Evolutionary conservation across 2,113 vertebrate species (phyloP).

Genomic region (Paracanthobrama guichenoti): DNA sequence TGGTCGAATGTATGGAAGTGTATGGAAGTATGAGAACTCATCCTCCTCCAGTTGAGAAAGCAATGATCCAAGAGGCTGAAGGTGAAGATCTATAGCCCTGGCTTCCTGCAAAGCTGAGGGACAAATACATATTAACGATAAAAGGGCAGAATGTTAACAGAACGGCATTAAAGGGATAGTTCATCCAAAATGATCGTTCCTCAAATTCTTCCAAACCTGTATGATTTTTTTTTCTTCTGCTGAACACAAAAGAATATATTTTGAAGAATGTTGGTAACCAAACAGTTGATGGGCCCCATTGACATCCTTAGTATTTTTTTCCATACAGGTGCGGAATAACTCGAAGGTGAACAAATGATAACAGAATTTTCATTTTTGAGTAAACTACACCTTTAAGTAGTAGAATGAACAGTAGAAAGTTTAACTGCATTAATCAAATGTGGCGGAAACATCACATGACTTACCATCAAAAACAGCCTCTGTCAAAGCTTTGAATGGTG

Average conservation of each 20-base stretch:
- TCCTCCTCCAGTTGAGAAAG: conserved; percentile 71
- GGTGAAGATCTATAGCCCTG: conserved; percentile 73
- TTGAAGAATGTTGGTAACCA: no score
- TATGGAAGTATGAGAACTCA: conserved; percentile 66
- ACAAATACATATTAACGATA: conserved; percentile 1
- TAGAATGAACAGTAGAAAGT: background rate
- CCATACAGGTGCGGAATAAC: no score
- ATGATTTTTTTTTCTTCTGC: no score
- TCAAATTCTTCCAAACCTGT: no score
- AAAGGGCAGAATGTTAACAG: background rate
- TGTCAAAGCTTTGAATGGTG: conserved; percentile 72
- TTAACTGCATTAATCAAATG: background rate
- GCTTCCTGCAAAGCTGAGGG: conserved; percentile 77
- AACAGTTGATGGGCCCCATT: no score
- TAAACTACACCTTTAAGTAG: background rate
- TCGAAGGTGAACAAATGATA: no score
- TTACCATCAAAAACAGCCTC: conserved; percentile 75
- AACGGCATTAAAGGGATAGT: background rate
- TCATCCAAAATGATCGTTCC: no score
- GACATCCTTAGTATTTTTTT: no score
- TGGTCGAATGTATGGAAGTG: conserved; percentile 65
- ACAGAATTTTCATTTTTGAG: no score
- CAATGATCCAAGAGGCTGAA: conserved; percentile 72
- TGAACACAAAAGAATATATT: no score
- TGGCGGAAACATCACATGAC: background rate